A percentile compares a stretch with the other conserved stretches of the same genome.
These are phyloP conservation scores for Drosophila truncata DNA, from an alignment of 1,140 invertebrate genomes.

Conservation along the genomic window DNA sequence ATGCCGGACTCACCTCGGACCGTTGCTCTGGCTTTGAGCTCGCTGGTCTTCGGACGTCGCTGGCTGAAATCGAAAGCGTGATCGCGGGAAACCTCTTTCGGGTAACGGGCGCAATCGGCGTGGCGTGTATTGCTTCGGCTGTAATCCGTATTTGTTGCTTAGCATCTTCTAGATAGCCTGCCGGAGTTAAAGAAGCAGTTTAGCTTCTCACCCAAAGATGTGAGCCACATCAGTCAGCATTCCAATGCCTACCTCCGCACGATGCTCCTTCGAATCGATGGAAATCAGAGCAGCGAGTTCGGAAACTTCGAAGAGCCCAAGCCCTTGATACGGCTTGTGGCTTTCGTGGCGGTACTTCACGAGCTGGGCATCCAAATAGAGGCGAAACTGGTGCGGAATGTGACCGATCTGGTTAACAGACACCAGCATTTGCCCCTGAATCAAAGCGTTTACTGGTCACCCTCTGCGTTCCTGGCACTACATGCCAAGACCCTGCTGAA, in stretches of 20 bases:
- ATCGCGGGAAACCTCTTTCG: conserved; percentile 89
- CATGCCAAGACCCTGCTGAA: conserved; percentile 60
- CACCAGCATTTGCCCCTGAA: conserved; percentile 48
- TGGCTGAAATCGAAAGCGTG: conserved; percentile 85
- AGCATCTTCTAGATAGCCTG: conserved; percentile 88
- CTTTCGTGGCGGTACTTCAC: conserved; percentile 51
- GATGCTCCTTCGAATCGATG: conserved; percentile 43
- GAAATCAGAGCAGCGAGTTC: conserved; percentile 42
- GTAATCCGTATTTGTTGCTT: not conserved
- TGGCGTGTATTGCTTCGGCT: not conserved
- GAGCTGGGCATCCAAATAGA: conserved; percentile 63
- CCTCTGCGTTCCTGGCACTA: conserved; percentile 39
- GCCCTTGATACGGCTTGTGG: conserved; percentile 32
- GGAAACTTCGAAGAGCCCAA: conserved; percentile 50
- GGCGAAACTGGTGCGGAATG: conserved; percentile 48
- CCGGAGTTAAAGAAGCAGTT: conserved; percentile 88
- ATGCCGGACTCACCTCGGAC: conserved; percentile 22
- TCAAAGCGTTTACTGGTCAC: conserved; percentile 54
- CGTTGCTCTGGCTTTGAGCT: conserved; percentile 50
- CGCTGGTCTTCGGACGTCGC: conserved; percentile 55
- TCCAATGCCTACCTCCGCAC: conserved; percentile 90
- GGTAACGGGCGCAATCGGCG: conserved; percentile 70
- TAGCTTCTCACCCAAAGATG: conserved; percentile 89
- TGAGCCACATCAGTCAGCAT: conserved; percentile 89
- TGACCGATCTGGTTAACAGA: conserved; percentile 29